Conservation (phyloP, 2,797 vertebrate genomes). For the Anguilla obscura region DNA sequence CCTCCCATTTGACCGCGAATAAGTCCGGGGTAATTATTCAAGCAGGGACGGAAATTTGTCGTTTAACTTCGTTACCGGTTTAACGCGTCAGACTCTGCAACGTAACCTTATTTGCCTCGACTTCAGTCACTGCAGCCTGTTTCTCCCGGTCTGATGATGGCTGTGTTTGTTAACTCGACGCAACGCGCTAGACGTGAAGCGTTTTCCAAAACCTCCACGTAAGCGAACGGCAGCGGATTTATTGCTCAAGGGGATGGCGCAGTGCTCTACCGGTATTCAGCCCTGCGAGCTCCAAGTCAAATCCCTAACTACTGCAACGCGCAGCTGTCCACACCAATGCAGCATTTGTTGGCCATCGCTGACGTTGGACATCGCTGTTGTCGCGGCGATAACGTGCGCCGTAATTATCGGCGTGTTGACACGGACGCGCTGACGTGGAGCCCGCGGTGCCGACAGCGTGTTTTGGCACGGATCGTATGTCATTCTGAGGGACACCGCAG, state of each 20-base stretch:
- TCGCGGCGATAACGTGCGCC: slow-evolving; percentile 34
- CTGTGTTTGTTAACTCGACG: neutral
- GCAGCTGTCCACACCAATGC: slow-evolving; percentile 18
- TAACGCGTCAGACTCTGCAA: neutral
- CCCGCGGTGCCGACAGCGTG: neutral
- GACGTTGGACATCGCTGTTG: slow-evolving; percentile 38
- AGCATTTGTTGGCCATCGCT: slow-evolving; percentile 39
- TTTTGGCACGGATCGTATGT: neutral
- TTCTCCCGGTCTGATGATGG: neutral
- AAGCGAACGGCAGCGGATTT: neutral
- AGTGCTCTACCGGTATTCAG: neutral
- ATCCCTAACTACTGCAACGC: neutral
- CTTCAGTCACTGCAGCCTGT: neutral
- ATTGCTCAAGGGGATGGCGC: neutral
- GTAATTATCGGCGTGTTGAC: slow-evolving; percentile 56
- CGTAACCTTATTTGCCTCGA: neutral
- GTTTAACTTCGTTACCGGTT: neutral
- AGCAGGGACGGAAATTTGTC: neutral
- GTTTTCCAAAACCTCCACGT: neutral
- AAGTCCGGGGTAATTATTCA: neutral
- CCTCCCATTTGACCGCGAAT: neutral
- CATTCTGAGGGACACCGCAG: neutral
- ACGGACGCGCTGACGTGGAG: slow-evolving; percentile 24
- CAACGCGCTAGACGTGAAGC: neutral
- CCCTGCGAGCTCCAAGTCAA: neutral